phyloP scores from a whole-genome alignment of 2,888 invertebrate genomes.

The Napeogenes inachia region DNA sequence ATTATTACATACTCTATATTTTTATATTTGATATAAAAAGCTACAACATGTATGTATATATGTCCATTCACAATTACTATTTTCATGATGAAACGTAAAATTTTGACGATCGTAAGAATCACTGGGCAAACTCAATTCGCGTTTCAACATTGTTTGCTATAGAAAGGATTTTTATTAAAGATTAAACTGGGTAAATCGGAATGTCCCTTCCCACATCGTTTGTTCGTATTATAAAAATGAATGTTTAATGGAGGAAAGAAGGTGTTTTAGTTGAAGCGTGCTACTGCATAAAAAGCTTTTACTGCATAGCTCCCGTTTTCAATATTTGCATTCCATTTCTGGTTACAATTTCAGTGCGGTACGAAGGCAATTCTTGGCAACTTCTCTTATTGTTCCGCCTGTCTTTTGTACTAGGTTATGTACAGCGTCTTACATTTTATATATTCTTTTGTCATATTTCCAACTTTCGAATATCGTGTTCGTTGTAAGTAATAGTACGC shows the following conservation, averaged over 20 bases:
- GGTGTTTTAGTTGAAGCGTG: constrained; percentile 52
- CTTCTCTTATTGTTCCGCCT: constrained; percentile 48
- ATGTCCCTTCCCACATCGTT: constrained; percentile 11
- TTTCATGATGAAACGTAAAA: no score
- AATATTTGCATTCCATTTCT: constrained; percentile 72
- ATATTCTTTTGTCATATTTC: constrained; percentile 21
- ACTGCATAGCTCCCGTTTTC: constrained; percentile 54
- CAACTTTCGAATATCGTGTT: constrained; percentile 15
- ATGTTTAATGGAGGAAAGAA: constrained; percentile 31
- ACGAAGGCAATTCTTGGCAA: constrained; percentile 51
- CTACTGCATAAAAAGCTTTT: constrained; percentile 62
- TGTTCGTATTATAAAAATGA: constrained; percentile 26
- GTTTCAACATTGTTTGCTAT: not conserved
- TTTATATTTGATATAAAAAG: no score
- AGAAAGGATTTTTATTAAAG: constrained; percentile 1
- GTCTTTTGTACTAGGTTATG: constrained; percentile 41
- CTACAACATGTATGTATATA: no score
- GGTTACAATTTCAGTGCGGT: constrained; percentile 49
- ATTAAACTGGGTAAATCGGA: not conserved
- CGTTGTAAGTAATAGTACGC: constrained; percentile 1
- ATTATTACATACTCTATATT: no score
- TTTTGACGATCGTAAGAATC: not conserved
- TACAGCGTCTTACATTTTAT: constrained; percentile 9
- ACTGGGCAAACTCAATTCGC: not conserved
- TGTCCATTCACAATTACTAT: no score